These are phyloP conservation scores for Tribolium freemani DNA, from an alignment of 2,888 invertebrate species.

Conservation along the genomic window DNA sequence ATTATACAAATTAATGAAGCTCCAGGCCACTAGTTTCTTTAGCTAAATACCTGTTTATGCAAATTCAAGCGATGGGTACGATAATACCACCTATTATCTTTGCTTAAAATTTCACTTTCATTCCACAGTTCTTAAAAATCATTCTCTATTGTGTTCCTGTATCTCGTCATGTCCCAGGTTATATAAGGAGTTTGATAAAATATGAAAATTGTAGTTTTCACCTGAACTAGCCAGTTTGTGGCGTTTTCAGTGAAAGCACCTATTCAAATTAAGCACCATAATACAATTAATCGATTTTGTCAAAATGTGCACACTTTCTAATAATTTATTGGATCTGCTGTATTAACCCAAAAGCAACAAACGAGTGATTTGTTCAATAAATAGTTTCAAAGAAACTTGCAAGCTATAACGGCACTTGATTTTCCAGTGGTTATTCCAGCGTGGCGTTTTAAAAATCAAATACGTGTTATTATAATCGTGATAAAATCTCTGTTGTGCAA, in stretches of 20 bases:
- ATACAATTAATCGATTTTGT: conserved; percentile 27
- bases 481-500: conserved; percentile 12
- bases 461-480: conserved; percentile 1
- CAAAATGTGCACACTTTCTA: conserved; percentile 14
- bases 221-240: neutral
- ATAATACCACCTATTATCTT: neutral
- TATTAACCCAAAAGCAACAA: neutral
- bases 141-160: neutral
- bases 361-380: neutral
- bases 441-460: neutral
- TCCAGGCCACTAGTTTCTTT: neutral
- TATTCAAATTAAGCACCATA: conserved; percentile 24
- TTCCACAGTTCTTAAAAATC: neutral
- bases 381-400: neutral
- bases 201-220: neutral
- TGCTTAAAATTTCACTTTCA: neutral
- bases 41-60: neutral
- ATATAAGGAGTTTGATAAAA: neutral
- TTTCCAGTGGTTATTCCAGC: neutral
- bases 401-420: neutral
- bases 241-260: conserved; percentile 21
- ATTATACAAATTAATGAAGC: neutral
- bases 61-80: neutral
- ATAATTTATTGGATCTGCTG: neutral
- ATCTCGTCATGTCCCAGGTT: neutral